A percentile compares a stretch with the other conserved stretches of the same genome.
Evolutionary conservation across 2,888 invertebrate species (phyloP).

Genomic region (Dynastes grantii): DNA sequence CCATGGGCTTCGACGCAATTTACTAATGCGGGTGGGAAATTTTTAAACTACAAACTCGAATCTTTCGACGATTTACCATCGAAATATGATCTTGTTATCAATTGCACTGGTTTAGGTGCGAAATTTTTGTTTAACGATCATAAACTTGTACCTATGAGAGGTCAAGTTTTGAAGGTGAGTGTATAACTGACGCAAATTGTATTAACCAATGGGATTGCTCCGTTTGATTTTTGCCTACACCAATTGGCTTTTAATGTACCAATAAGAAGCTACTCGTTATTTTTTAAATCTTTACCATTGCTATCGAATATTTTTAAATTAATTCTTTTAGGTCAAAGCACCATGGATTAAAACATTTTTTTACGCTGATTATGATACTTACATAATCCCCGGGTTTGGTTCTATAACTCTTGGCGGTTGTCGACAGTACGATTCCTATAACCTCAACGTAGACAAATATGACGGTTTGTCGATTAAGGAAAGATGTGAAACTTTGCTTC

Average conservation of each 20-base stretch:
- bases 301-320: no score
- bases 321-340: constrained; percentile 76
- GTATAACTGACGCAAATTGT: not conserved
- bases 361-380: constrained; percentile 89
- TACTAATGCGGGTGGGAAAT: constrained; percentile 75
- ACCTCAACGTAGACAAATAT: constrained; percentile 77
- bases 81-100: constrained; percentile 83
- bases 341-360: constrained; percentile 93
- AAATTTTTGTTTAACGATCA: constrained; percentile 83
- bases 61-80: constrained; percentile 76
- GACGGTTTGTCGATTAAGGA: constrained; percentile 86
- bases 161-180: constrained; percentile 84
- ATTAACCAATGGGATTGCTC: no score
- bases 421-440: constrained; percentile 86
- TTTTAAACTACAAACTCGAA: constrained; percentile 74
- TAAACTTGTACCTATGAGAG: constrained; percentile 85
- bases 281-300: no score
- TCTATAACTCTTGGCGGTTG: constrained; percentile 89
- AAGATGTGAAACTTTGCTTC: constrained; percentile 84
- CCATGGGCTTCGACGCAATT: constrained; percentile 85
- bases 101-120: constrained; percentile 91
- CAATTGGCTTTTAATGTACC: no score
- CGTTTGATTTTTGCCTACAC: no score
- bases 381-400: constrained; percentile 86
- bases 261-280: no score